Base-by-base conservation (phyloP, 1,140 invertebrate species). In the Akabosia matsudoensis region DNA sequence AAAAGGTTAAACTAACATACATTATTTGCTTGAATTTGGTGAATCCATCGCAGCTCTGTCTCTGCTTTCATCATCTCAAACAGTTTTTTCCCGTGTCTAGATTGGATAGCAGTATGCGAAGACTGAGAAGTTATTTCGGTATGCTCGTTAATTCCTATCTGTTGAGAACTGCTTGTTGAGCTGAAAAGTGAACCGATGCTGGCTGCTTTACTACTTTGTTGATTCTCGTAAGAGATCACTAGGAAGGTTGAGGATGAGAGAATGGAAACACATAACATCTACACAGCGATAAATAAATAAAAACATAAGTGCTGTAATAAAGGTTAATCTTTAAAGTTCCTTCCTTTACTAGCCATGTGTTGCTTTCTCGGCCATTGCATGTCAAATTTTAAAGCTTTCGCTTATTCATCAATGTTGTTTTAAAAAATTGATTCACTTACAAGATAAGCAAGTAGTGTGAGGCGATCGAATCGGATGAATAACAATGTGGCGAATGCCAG, bases 391-490 rank as follows among this genome's bases (percentile, higher is more conserved):
- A n/a, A n/a, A n/a, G n/a, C n/a, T n/a, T n/a, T n/a, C n/a, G n/a
- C n/a, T n/a, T n/a, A n/a, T n/a, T n/a, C n/a, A n/a, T n/a, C n/a
- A n/a, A n/a, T n/a, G n/a, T n/a, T n/a, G n/a, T n/a, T n/a, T n/a
- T n/a, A n/a, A n/a, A n/a, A n/a, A n/a, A n/a, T n/a, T 22, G 24
- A 28, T 10, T 4, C 26, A 51, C 70, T 72, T 51, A 72, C 70
- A 34, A 72, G 70, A 51, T 45, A 72, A 10, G 70, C 70, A 33
- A 72, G 24, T 7, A 72, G n/a, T 45, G 70, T 72, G 16, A 72
- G 45, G 18, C 70, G 70, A 51, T 72, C 70, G 45, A 72, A 72
- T 72, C 70, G 70, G 26, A 72, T 72, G 45, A 72, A 72, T 45
- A 72, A 28, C 33, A 72, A 26, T 18, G 70, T 51, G 33, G 70